Conservation (phyloP, 2,113 vertebrate species). For the Sander vitreus region DNA sequence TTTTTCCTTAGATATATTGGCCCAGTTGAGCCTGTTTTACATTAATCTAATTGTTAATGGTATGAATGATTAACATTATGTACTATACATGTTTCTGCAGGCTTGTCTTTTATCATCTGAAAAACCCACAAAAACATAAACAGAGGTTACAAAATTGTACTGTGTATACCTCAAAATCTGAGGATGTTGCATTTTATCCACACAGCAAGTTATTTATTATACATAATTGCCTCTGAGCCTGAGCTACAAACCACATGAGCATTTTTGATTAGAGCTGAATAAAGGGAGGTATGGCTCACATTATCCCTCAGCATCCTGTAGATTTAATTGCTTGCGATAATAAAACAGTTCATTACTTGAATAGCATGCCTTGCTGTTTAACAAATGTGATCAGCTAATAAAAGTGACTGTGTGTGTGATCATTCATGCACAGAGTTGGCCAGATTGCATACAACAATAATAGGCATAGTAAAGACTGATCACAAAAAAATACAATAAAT, state of each 20-base stretch:
- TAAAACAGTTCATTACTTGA: conserved; percentile 20
- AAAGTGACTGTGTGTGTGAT: background rate
- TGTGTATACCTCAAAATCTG: background rate
- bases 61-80: conserved; percentile 4
- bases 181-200: conserved; percentile 19
- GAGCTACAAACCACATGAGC: conserved; percentile 28
- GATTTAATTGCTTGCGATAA: conserved; percentile 45
- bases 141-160: background rate
- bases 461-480: background rate
- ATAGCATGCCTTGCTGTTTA: conserved; percentile 15
- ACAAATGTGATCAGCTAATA: conserved; percentile 30
- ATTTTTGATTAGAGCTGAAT: conserved; percentile 5
- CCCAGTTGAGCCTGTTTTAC: background rate
- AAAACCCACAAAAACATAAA: conserved; percentile 4
- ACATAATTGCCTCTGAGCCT: conserved; percentile 34
- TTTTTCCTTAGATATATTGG: background rate
- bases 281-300: conserved; percentile 21
- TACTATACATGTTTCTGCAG: background rate
- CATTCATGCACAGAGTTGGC: background rate
- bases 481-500: background rate
- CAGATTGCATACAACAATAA: background rate
- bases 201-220: conserved; percentile 22
- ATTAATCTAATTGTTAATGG: background rate
- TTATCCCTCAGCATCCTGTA: background rate
- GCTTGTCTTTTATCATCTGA: background rate